Conservation (phyloP, 1,140 invertebrate genomes). For the Drosophila sucinea region DNA sequence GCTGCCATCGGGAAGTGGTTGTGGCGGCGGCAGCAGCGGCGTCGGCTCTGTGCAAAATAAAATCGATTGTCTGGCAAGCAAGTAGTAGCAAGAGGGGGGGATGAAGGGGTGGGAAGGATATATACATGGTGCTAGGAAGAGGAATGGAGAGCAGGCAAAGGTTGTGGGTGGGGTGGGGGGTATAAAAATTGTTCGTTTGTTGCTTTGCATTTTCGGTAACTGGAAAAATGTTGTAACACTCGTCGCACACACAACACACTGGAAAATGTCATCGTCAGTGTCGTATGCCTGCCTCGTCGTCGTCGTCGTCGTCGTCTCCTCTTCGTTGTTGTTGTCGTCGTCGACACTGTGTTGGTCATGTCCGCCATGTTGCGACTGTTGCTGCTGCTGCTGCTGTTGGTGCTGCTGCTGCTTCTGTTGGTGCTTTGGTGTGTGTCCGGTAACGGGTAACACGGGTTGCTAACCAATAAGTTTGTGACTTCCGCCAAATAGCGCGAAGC, state of each 20-base stretch:
- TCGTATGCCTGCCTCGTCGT: constrained; percentile 8
- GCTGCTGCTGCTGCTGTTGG: constrained; percentile 2
- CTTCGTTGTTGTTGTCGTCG: constrained; percentile 20
- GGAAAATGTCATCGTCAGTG: constrained; percentile 45
- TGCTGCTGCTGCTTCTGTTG: not conserved
- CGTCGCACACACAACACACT: constrained; percentile 6
- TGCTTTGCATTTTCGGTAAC: constrained; percentile 28
- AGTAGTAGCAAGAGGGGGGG: not conserved
- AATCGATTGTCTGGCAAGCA: constrained; percentile 9
- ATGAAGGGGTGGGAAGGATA: not conserved
- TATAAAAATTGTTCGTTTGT: constrained; percentile 4
- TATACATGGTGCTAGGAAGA: not conserved
- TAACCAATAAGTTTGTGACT: constrained; percentile 74
- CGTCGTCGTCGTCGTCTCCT: constrained; percentile 8
- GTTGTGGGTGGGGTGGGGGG: not conserved
- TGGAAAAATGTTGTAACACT: constrained; percentile 34
- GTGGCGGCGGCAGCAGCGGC: not conserved
- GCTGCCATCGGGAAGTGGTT: not conserved
- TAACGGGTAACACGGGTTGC: constrained; percentile 44
- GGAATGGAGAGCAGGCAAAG: not conserved
- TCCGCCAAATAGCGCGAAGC: constrained; percentile 72
- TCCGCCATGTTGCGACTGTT: constrained; percentile 64
- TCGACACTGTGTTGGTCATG: constrained; percentile 46
- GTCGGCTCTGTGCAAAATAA: constrained; percentile 1
- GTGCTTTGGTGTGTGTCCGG: constrained; percentile 12